Evolutionary conservation across 2,113 vertebrate genomes (phyloP).

Genomic region (Petroica traversi): DNA sequence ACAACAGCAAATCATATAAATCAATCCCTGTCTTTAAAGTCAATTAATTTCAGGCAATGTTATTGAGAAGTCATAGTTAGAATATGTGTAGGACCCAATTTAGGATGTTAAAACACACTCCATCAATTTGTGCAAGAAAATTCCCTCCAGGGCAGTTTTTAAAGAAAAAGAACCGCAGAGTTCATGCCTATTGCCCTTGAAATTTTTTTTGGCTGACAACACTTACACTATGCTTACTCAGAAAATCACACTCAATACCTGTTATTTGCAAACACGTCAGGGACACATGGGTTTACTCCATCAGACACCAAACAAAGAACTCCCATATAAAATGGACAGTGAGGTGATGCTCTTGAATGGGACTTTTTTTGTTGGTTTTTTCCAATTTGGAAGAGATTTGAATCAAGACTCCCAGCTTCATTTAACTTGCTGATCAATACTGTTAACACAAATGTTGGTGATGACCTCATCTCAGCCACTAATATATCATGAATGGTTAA

Average conservation of each 20-base stretch:
- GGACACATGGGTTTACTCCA: neutral
- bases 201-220: neutral
- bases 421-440: neutral
- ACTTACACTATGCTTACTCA: neutral
- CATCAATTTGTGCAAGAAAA: neutral
- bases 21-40: neutral
- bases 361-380: neutral
- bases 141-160: neutral
- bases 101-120: neutral
- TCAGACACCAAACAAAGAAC: neutral
- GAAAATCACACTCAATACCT: neutral
- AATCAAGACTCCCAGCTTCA: neutral
- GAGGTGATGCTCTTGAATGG: neutral
- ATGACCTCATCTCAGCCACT: neutral
- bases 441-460: neutral
- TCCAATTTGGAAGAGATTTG: neutral
- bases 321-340: neutral
- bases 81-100: neutral
- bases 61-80: neutral
- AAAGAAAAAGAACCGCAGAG: neutral
- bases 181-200: neutral
- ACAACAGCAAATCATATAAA: neutral
- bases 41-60: neutral
- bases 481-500: neutral
- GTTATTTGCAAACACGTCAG: neutral